Evolutionary conservation across 2,797 vertebrate genomes (phyloP), one percentile per base, ranked within the genome.

Genomic region (Enteromius thamalakanensis): DNA sequence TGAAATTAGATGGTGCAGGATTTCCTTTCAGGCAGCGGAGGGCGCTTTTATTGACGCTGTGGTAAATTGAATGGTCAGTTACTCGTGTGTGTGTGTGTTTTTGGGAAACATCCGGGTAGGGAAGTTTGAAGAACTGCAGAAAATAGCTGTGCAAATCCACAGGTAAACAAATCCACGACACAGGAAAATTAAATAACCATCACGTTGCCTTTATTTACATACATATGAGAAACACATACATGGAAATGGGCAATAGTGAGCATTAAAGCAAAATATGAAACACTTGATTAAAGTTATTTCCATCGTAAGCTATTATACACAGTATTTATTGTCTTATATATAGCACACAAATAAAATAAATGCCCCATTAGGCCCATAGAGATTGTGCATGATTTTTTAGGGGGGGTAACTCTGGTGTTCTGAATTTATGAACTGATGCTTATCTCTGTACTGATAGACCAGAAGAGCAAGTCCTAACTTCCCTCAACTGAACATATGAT

Each of bases 171-270:
- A 81, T 49, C 5, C 69, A 74, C 29, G 11, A 69, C 65, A 80
- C 69, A 15, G 42, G 12, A n/a, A 74, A 47, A 51, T 64, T 64
- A 65, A 40, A 40, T 26, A 64, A 26, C 21, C 42, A 74, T 26
- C 29, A 74, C 19, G 21, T 64, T 51, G 69, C 14, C 80, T 81
- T 81, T 81, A 81, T 74, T 74, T 15, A 80, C 32, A 3, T 58
- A 81, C 21, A 81, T 51, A 64, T 6, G n/a, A 42, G 0, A 23
- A 67, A 64, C 60, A 65, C 75, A 26, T 62, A 42, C 40, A 78
- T 47, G 40, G 58, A 45, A 71, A 21, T 47, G 10, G 17, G 14
- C 62, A 79, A n/a, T 19, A 55, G 1, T 12, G 5, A 55, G 51
- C 45, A 67, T 23, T 37, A 19, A 19, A 17, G 4, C n/a, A 29